Evolutionary conservation across 2,113 vertebrate species (phyloP).

Genomic region (Grantiella picta): DNA sequence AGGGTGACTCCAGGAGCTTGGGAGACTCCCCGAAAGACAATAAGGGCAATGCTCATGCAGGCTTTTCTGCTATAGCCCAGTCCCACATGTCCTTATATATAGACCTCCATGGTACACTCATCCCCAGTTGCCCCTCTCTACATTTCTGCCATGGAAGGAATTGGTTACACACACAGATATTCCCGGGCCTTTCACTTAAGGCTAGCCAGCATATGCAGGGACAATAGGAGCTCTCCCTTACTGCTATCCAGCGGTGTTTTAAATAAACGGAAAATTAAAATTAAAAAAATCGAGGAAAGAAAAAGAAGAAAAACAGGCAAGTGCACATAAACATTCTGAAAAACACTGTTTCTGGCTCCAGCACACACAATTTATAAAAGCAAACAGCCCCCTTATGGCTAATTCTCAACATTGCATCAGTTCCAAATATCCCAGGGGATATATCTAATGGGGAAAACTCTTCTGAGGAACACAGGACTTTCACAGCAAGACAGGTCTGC

Average conservation of each 20-base stretch:
- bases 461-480: neutral
- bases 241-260: neutral
- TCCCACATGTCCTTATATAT: neutral
- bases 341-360: neutral
- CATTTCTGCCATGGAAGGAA: neutral
- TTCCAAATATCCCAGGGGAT: neutral
- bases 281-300: neutral
- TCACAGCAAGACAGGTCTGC: neutral
- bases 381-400: conserved; percentile 28
- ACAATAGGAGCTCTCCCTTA: neutral
- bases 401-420: conserved; percentile 5
- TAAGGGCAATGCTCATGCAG: neutral
- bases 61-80: neutral
- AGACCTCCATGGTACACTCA: neutral
- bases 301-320: neutral
- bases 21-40: neutral
- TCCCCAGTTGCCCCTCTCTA: neutral
- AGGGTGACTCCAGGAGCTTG: neutral
- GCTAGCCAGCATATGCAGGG: neutral
- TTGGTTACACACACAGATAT: neutral
- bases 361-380: neutral
- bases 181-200: neutral
- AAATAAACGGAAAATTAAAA: neutral
- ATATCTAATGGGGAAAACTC: neutral
- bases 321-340: neutral